Base-by-base conservation (phyloP, 2,113 vertebrate species). In the Callionymus lyra region DNA sequence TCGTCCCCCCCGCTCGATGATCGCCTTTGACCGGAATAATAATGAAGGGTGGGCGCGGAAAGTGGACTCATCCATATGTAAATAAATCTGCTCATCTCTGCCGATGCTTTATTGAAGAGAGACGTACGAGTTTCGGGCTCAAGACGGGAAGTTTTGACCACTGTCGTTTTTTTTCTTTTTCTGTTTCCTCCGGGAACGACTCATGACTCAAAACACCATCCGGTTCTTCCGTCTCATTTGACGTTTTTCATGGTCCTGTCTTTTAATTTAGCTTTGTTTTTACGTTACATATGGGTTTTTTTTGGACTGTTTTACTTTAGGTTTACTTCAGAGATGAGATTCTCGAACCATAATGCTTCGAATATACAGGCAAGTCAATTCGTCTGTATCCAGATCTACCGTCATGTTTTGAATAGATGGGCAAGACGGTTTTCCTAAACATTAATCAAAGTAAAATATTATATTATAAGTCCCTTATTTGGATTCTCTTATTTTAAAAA, bases 11-110 rank as follows among this genome's bases (percentile, higher is more conserved):
- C 80, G 72, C 79, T 71, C 75, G 75, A 65, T 73, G 70, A 70
- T 61, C 59, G 45, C 14, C 31, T 54, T 67, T 53, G 68, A 64
- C 65, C 73, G 45, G 53, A 62, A 64, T 75, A 76, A 58, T 75
- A 79, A 76, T 77, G 70, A 81, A 72, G 61, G 74, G 40, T 52
- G 65, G 52, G 66, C 65, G 72, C 69, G 53, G 76, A 77, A 74
- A 76, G 65, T 63, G 36, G 65, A 72, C 77, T 82, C 80, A 79
- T 76, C 65, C 73, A 79, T 77, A 79, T 81, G 77, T 77, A 82
- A 76, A 82, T 81, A 76, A 77, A 76, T 77, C 38, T 62, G 72
- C 56, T 72, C 77, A 67, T 68, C 70, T 58, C 47, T 51, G 18
- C 58, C 33, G 41, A 11, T 63, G 63, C 70, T 70, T 77, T 70